Base-by-base conservation (phyloP, 2,113 vertebrate genomes). In the Hemibagrus wyckioides region DNA sequence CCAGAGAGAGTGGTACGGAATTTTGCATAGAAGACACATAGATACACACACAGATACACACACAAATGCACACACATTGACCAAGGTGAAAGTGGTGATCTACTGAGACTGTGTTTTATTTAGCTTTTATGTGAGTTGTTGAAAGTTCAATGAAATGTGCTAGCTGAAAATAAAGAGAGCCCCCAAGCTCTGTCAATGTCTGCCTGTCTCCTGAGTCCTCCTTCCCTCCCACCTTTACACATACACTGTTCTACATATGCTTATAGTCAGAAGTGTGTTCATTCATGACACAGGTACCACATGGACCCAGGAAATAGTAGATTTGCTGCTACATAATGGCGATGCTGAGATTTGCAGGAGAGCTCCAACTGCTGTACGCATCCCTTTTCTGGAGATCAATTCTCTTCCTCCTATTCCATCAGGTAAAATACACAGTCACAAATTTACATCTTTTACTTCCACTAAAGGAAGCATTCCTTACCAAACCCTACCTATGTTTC, bases 221-320 rank as follows among this genome's bases (percentile, higher is more conserved):
- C 71, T 14, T 48, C 10, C 23, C 71, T 44, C 3, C 23, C 4
- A 75, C 39, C 19, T 73, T 73, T 25, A 25, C 71, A 75, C 41
- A 25, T 39, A 48, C 19, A 71, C 23, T 48, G 11, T 44, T 19
- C 28, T n/a, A 48, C 41, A 14, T 30, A 19, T 19, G 13, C 6
- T 19, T 13, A 56, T 33, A 7, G 14, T n/a, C 28, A 67, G 52
- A 33, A 36, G 9, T 89, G 39, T 82, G 57, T 90, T 14, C 57
- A 13, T 61, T 9, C 75, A 30, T 76, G 44, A 69, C 59, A 50
- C 63, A 94, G 94, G 94, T 71, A 95, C 93, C 25, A 95, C 93
- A 2, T 94, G 94, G 93, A 89, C 84, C 23, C 94, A 95, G 71
- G 93, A 95, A 86, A 92, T 94, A 56, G 89, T 94, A 44, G 93